Base-by-base conservation (phyloP, 2,113 vertebrate genomes). In the Arenaria interpres region DNA sequence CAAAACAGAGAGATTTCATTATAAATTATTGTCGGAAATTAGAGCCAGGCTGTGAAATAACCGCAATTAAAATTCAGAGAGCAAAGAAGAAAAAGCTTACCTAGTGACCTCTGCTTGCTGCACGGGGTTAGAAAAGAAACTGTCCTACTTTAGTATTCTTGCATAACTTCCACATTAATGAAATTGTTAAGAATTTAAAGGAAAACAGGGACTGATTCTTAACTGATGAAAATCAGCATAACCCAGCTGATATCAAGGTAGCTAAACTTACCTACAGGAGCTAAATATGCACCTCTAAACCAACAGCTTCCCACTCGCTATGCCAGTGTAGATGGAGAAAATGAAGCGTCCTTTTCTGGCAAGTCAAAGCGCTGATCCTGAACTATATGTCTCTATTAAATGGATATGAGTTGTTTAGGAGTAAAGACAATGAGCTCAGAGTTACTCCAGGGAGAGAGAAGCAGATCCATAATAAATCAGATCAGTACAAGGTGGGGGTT, bases 51-150 rank as follows among this genome's bases (percentile, higher is more conserved):
- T 93, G 66, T 89, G 92, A 95, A 96, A 92, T 75, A 90, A 79
- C 86, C 83, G 57, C 80, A 89, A 95, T 96, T 94, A 97, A 95
- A 95, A 95, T 90, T 93, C 92, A 96, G 76, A 81, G 25, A 92
- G 60, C 51, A 88, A 63, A 95, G 79, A 92, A 69, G 68, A 71
- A 93, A 84, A 88, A 72, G 72, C 72, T 96, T 95, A 94, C 88
- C 60, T 91, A 56, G 85, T 96, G 95, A 96, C 86, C 86, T 91
- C 76, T 87, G 46, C 39, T 84, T 75, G 68, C 90, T 90, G 46
- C 72, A 81, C 35, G 23, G 76, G 54, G 51, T 95, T 95, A 85
- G 80, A 73, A 77, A 64, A 75, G 90, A 92, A 90, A 41, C 90
- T 86, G 48, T 75, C 73, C 80, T 95, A 19, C 83, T 92, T 95